Conservation (phyloP, 2,113 vertebrate genomes). For the Cyphomyrus plagiostoma region DNA sequence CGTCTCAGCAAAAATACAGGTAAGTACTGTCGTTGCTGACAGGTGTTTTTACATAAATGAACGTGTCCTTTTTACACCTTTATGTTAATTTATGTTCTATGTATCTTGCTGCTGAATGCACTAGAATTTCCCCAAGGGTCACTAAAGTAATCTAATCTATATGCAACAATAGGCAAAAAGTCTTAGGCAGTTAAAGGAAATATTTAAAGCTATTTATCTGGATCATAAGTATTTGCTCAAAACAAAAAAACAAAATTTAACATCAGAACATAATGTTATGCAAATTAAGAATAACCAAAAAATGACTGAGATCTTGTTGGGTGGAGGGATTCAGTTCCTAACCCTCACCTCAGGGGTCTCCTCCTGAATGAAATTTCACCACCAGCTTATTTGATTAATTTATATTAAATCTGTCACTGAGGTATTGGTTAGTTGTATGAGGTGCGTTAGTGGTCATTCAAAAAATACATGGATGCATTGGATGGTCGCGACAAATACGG, state of each 20-base stretch:
- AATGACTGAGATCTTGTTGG: not conserved
- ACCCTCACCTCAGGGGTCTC: not conserved
- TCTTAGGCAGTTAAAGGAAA: not conserved
- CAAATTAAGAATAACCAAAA: not conserved
- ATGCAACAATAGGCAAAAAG: not conserved
- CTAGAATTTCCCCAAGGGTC: not conserved
- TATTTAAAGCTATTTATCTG: not conserved
- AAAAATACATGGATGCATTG: not conserved
- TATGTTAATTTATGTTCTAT: not conserved
- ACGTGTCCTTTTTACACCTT: not conserved
- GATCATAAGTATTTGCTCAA: not conserved
- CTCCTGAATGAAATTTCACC: not conserved
- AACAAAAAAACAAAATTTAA: not conserved
- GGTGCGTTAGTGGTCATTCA: not conserved
- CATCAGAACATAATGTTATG: not conserved
- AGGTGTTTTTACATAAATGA: not conserved
- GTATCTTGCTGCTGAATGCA: not conserved
- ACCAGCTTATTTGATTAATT: not conserved
- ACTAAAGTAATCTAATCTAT: not conserved
- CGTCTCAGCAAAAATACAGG: slow-evolving; percentile 21
- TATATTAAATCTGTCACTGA: not conserved
- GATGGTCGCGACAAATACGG: not conserved
- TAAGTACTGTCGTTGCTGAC: not conserved
- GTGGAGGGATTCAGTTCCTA: not conserved
- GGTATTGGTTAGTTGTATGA: not conserved